A percentile compares a stretch with the other conserved stretches of the same genome.
phyloP scores from a whole-genome alignment of 2,797 vertebrate genomes.

The Manis pentadactyla region DNA sequence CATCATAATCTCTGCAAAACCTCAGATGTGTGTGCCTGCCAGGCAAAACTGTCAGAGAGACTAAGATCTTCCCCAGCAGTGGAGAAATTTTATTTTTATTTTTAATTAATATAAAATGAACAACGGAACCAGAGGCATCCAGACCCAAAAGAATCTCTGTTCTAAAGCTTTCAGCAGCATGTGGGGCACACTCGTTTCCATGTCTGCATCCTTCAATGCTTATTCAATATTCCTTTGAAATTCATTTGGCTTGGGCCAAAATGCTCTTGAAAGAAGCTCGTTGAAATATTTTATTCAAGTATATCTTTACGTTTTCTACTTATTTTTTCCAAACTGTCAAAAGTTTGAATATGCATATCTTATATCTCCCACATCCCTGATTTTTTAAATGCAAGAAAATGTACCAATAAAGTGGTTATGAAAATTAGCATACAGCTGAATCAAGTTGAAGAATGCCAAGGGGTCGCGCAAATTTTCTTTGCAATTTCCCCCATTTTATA shows the following conservation, averaged over 20 bases:
- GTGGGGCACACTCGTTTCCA: constrained; percentile 44
- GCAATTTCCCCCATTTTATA: background rate
- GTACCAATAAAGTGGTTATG: background rate
- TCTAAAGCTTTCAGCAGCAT: constrained; percentile 68
- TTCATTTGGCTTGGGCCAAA: constrained; percentile 66
- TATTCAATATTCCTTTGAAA: constrained; percentile 81
- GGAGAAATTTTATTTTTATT: constrained; percentile 78
- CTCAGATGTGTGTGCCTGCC: constrained; percentile 39
- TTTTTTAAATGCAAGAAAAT: background rate
- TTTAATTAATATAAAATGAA: constrained; percentile 79
- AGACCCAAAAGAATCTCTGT: constrained; percentile 73
- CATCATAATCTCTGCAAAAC: constrained; percentile 66
- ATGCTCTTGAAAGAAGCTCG: constrained; percentile 46
- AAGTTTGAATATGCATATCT: constrained; percentile 38
- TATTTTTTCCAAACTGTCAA: background rate
- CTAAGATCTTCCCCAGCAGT: constrained; percentile 63
- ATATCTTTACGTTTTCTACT: constrained; percentile 4
- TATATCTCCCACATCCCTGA: background rate
- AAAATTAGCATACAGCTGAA: background rate
- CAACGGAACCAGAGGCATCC: constrained; percentile 68
- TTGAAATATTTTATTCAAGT: constrained; percentile 69
- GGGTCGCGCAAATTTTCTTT: background rate
- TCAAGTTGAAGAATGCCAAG: background rate
- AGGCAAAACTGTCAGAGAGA: constrained; percentile 73
- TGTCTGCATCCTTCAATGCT: constrained; percentile 62